Base-by-base conservation (phyloP, 1,140 invertebrate genomes). In the Manduca sexta region DNA sequence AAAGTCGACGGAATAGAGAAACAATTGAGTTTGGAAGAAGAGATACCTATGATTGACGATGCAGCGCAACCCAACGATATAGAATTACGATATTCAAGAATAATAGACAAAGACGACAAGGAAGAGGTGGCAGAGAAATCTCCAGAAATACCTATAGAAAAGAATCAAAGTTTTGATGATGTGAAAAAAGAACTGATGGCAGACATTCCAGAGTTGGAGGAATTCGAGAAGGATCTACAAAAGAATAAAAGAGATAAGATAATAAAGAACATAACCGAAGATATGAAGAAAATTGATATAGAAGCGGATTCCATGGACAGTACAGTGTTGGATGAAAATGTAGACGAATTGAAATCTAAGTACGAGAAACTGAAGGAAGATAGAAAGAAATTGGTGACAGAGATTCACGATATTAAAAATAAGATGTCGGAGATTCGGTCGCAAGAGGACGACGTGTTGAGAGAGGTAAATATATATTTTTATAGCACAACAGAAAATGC, bases 371-470 rank as follows among this genome's bases (percentile, higher is more conserved):
- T 89, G 16, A 90, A 87, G 63, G 86, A 88, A 11, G 89, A 89
- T 42, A 88, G 90, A 45, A 86, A 83, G 46, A 88, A 90, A 38
- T 67, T 89, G 26, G 63, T 90, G 16, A 61, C 83, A 0, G 83
- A 87, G 55, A 88, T 93, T 31, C 87, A 90, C 26, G 81, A 86
- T 29, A 82, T 95, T 12, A 95, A 95, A 65, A 88, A 91, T 51
- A 91, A 92, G 70, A 92, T 95, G 52, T 87, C 90, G 1, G 93
- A 95, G 63, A 92, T 95, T 41, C 92, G 95, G 66, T 90, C 89
- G 14, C 93, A 95, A 67, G 93, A 95, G 67, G 93, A 94, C 72
- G 94, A 96, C 79, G 91, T 94, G 14, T 88, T 93, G 26, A 87
- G 93, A 88, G 94, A 94, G 89, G 94, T 95, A 82, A 74, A 64